A percentile compares a stretch with the other conserved stretches of the same genome.
Evolutionary conservation across 53 echinoderm and acorn worm species (phyloP).

Genomic region (Antedon mediterranea): DNA sequence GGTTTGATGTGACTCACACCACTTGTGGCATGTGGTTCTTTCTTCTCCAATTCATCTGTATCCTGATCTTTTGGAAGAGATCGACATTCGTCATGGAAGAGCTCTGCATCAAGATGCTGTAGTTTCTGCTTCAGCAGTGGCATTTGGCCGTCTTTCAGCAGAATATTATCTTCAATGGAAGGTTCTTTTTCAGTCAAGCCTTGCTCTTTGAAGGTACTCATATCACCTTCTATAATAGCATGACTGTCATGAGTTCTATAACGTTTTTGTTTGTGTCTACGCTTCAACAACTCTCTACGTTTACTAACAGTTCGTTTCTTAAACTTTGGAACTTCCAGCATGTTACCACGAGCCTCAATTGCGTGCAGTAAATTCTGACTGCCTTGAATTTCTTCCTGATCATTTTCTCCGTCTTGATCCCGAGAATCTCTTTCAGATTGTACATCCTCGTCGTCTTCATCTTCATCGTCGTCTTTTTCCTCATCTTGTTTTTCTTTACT

Average conservation of each 20-base stretch:
- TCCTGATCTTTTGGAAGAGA: background rate
- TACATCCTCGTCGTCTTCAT: conserved; percentile 32
- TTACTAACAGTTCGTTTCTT: conserved; percentile 60
- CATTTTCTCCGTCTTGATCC: conserved; percentile 15
- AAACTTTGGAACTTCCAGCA: conserved; percentile 41
- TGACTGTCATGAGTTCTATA: conserved; percentile 73
- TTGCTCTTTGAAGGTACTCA: conserved; percentile 82
- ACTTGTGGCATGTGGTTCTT: background rate
- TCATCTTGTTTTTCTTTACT: conserved; percentile 71
- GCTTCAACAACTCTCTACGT: conserved; percentile 55
- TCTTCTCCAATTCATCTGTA: background rate
- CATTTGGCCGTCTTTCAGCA: background rate
- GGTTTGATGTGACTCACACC: background rate
- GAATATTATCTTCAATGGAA: conserved; percentile 51
- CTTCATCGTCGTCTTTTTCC: conserved; percentile 65
- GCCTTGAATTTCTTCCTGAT: background rate
- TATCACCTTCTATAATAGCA: conserved; percentile 89
- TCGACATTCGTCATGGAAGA: background rate
- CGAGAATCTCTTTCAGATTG: conserved; percentile 22
- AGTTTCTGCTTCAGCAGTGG: background rate
- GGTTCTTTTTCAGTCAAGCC: conserved; percentile 80
- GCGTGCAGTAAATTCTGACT: background rate
- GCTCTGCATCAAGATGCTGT: background rate
- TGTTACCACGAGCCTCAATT: conserved; percentile 8
- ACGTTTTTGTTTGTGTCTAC: conserved; percentile 65